phyloP scores from a whole-genome alignment of 2,797 vertebrate genomes.

The Molossus alvarezi region DNA sequence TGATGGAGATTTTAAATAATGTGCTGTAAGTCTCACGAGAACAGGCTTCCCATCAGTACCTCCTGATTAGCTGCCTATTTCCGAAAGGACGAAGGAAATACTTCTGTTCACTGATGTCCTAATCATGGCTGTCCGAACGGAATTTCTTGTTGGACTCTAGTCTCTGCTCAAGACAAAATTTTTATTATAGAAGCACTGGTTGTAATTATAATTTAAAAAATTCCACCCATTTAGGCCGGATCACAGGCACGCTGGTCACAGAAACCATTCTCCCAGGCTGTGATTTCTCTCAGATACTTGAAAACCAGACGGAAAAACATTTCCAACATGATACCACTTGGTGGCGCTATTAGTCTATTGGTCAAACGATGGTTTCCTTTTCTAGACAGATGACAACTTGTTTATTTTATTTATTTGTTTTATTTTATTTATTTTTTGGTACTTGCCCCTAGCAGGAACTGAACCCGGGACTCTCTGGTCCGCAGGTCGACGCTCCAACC shows the following conservation, averaged over 20 bases:
- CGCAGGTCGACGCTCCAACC: no score
- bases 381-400: constrained; percentile 50
- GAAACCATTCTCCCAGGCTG: not conserved
- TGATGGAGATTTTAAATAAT: not conserved
- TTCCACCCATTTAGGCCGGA: not conserved
- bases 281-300: not conserved
- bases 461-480: no score
- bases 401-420: not conserved
- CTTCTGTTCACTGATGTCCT: not conserved
- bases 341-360: constrained; percentile 85
- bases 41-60: no score
- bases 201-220: not conserved
- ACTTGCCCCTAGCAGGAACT: no score
- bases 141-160: constrained; percentile 31
- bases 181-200: not conserved
- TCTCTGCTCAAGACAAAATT: not conserved
- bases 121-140: not conserved
- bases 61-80: not conserved
- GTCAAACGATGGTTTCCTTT: not conserved
- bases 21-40: no score
- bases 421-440: no score
- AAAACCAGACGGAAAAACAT: constrained; percentile 5
- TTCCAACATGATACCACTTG: constrained; percentile 86
- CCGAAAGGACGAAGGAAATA: not conserved
- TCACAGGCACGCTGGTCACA: not conserved